phyloP scores from a whole-genome alignment of 2,797 vertebrate genomes.

The Pygocentrus nattereri region DNA sequence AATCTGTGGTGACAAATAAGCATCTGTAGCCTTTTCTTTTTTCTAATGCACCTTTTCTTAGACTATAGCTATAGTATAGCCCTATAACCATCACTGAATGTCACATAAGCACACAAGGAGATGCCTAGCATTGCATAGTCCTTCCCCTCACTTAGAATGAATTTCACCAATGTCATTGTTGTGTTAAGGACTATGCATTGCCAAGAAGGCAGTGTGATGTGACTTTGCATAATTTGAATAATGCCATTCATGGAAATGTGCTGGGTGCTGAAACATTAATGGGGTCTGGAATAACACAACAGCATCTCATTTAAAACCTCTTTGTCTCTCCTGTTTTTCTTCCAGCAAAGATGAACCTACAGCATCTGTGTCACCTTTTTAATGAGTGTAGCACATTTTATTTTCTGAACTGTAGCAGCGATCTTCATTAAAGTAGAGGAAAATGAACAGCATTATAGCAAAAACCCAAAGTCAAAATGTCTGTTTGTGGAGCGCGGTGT shows the following conservation, averaged over 20 bases:
- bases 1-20: too few relatives aligned
- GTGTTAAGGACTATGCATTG: slow-evolving; percentile 74
- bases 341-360: slow-evolving; percentile 6
- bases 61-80: background rate
- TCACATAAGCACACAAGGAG: slow-evolving; percentile 44
- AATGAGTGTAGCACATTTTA: background rate
- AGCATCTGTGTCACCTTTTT: slow-evolving; percentile 5
- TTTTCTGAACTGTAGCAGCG: background rate
- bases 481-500: slow-evolving; percentile 26
- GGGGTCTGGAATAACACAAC: slow-evolving; percentile 75
- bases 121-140: slow-evolving; percentile 47
- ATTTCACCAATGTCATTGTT: slow-evolving; percentile 76
- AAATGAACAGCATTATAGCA: background rate
- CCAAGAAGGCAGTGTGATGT: slow-evolving; percentile 78
- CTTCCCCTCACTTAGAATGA: slow-evolving; percentile 51
- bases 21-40: too few relatives aligned
- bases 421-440: slow-evolving; percentile 1
- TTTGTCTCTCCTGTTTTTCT: slow-evolving; percentile 32
- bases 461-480: slow-evolving; percentile 11
- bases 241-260: slow-evolving; percentile 84
- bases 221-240: slow-evolving; percentile 87
- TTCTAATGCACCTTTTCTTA: background rate
- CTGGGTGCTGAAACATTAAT: slow-evolving; percentile 82
- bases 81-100: slow-evolving; percentile 40
- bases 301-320: slow-evolving; percentile 73